A percentile compares a stretch with the other conserved stretches of the same genome.
Evolutionary conservation across 2,113 vertebrate species (phyloP).

Genomic region (Scalopus aquaticus): DNA sequence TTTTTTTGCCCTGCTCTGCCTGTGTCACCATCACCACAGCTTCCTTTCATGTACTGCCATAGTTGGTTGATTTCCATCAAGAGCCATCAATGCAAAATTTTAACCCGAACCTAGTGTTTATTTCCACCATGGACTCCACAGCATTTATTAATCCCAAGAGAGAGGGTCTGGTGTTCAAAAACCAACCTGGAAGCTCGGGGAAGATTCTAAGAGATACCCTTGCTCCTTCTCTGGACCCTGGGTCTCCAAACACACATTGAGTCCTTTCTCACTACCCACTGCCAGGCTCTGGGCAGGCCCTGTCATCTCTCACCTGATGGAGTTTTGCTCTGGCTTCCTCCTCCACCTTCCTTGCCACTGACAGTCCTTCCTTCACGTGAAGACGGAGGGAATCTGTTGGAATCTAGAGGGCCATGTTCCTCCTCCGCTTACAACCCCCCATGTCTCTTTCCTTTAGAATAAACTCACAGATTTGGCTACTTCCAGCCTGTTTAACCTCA

Average conservation of each 20-base stretch:
- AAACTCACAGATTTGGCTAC: neutral
- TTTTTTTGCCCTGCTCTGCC: neutral
- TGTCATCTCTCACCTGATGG: neutral
- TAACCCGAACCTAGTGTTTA: neutral
- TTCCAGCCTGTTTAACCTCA: neutral
- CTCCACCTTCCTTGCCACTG: rapidly evolving
- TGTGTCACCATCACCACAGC: too few relatives aligned
- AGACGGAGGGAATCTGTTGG: neutral
- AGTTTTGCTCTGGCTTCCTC: neutral
- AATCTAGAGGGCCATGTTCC: neutral
- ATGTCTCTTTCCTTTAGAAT: neutral
- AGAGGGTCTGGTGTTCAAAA: neutral
- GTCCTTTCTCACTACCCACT: neutral
- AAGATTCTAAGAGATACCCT: neutral
- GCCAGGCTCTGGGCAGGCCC: neutral
- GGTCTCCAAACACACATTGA: rapidly evolving
- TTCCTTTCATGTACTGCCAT: neutral
- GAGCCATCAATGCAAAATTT: neutral
- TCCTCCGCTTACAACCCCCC: neutral
- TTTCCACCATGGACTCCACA: neutral
- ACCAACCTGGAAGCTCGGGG: neutral
- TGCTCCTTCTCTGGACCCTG: neutral
- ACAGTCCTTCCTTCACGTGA: neutral
- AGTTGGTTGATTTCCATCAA: neutral
- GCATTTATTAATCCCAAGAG: neutral